Percentiles rank a stretch among this genome's conserved stretches.
These are phyloP conservation scores for Prionace glauca DNA, from an alignment of 2,797 vertebrate species.

Conservation along the genomic window DNA sequence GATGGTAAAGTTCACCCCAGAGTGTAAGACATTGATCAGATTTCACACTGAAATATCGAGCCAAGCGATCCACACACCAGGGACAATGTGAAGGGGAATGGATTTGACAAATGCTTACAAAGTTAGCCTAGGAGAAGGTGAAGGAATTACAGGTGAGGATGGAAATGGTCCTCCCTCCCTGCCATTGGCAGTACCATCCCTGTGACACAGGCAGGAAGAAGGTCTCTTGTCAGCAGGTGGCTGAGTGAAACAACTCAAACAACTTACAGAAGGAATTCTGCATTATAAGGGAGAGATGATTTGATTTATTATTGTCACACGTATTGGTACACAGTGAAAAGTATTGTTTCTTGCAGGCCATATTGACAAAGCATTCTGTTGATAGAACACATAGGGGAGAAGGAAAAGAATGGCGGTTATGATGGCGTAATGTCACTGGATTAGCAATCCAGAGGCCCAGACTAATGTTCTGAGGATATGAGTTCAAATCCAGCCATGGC, in stretches of 20 bases:
- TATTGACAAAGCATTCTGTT: no score
- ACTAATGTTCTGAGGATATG: no score
- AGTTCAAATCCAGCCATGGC: no score
- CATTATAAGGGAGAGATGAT: background rate
- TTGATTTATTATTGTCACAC: no score
- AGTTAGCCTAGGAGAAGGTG: background rate
- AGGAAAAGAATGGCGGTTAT: no score
- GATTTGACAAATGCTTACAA: background rate
- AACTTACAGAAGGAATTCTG: background rate
- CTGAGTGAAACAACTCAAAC: background rate
- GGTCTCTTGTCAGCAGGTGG: background rate
- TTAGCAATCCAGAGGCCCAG: no score
- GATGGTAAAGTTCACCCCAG: background rate
- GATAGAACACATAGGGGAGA: no score
- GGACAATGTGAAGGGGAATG: background rate
- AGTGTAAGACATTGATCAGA: background rate
- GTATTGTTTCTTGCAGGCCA: no score
- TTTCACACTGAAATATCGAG: background rate
- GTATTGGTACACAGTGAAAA: no score
- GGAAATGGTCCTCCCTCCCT: background rate
- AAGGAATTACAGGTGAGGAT: background rate
- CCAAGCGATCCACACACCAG: background rate
- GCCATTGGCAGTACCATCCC: background rate
- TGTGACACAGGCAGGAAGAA: no score
- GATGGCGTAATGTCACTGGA: no score